Conservation (phyloP, 2,888 invertebrate species). For the Amorpha juglandis region DNA sequence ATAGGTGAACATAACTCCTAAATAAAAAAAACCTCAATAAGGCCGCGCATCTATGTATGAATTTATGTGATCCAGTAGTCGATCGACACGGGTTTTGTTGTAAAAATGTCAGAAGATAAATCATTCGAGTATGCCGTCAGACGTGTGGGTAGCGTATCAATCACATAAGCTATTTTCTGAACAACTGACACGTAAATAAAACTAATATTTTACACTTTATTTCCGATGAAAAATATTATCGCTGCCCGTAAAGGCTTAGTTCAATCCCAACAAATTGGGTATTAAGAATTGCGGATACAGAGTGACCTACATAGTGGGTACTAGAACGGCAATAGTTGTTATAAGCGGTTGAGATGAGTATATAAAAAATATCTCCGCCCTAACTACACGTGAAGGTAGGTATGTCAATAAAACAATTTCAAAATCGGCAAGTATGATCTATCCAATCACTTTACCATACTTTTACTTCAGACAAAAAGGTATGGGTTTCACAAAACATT, state of each 20-base stretch:
- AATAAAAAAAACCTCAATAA: conserved; percentile 9
- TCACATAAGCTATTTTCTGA: conserved; percentile 63
- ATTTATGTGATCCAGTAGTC: conserved; percentile 44
- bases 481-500: no score
- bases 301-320: neutral
- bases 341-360: neutral
- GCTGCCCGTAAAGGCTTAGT: neutral
- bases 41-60: conserved; percentile 27
- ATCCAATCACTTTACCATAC: no score
- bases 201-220: conserved; percentile 50
- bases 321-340: neutral
- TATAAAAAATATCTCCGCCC: no score
- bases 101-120: conserved; percentile 61
- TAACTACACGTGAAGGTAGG: no score
- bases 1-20: neutral
- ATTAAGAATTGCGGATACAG: conserved; percentile 13
- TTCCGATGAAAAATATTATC: conserved; percentile 17
- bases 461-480: no score
- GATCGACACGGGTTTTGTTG: conserved; percentile 42
- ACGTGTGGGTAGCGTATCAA: conserved; percentile 61
- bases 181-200: conserved; percentile 61
- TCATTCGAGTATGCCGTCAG: conserved; percentile 49
- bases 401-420: no score
- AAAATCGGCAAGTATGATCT: no score
- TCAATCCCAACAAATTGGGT: conserved; percentile 18